These are phyloP conservation scores for Phylloscopus whistleri DNA, from an alignment of 2,113 vertebrate species.

Conservation along the genomic window DNA sequence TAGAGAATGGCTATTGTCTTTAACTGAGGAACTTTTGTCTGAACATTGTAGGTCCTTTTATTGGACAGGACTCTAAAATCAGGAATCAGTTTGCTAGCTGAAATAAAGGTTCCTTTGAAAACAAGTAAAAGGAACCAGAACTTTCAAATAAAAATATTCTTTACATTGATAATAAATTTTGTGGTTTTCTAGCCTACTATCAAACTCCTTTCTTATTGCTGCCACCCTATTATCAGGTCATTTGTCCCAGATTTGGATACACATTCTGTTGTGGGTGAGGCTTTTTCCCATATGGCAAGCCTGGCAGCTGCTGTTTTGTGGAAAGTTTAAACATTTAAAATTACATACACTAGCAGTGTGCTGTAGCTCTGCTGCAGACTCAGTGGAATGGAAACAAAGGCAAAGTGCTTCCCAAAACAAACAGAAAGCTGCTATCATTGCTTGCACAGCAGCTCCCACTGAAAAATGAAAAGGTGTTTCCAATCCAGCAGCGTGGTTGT, in stretches of 20 bases:
- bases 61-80: neutral
- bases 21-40: neutral
- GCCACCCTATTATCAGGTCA: neutral
- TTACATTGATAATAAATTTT: neutral
- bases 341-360: neutral
- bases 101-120: neutral
- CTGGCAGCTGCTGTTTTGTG: neutral
- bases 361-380: neutral
- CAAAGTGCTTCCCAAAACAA: neutral
- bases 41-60: neutral
- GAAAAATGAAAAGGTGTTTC: neutral
- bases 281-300: neutral
- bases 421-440: neutral
- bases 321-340: neutral
- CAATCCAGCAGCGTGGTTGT: fast-evolving
- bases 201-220: neutral
- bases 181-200: neutral
- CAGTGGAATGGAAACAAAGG: neutral
- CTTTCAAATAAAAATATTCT: neutral
- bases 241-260: neutral
- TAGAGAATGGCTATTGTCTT: neutral
- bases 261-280: neutral
- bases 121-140: neutral
- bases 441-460: neutral
- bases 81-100: neutral